Percentiles rank a stretch among this genome's conserved stretches.
Conservation (phyloP, 1,140 invertebrate genomes). For the Drosophila watanabei region DNA sequence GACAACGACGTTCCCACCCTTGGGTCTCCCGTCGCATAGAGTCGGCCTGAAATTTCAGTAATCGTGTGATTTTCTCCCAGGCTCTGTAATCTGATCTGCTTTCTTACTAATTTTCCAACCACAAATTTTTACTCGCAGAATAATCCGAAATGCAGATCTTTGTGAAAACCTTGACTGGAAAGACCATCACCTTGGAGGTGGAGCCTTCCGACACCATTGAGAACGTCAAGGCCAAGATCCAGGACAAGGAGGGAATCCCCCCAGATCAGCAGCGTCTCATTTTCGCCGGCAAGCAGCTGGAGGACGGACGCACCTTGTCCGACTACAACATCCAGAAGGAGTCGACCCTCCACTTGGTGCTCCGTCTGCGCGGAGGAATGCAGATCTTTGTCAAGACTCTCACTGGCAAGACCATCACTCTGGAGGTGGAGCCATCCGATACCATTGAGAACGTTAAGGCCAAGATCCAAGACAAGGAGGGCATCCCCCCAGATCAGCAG, state of each 20-base stretch:
- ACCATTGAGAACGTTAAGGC: too few species aligned
- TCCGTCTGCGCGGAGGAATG: too few species aligned
- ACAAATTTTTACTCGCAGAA: slow-evolving; percentile 47
- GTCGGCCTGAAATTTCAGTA: not conserved
- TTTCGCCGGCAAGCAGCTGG: slow-evolving; percentile 89
- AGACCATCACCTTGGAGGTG: too few species aligned
- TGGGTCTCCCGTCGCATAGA: not conserved
- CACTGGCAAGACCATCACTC: too few species aligned
- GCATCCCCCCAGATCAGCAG: too few species aligned
- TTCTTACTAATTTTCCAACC: slow-evolving; percentile 25
- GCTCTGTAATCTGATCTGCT: slow-evolving; percentile 17
- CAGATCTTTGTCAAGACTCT: too few species aligned
- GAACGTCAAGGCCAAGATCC: slow-evolving; percentile 92
- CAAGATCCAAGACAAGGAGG: too few species aligned
- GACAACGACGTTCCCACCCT: not conserved
- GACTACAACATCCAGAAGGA: slow-evolving; percentile 92
- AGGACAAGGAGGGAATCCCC: slow-evolving; percentile 89
- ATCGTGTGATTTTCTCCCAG: slow-evolving; percentile 18
- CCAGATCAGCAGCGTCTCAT: slow-evolving; percentile 87
- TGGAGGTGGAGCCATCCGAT: too few species aligned
- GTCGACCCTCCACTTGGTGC: too few species aligned
- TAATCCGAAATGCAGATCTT: slow-evolving; percentile 68
- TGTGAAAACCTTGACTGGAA: slow-evolving; percentile 96
- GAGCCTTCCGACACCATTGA: too few species aligned
- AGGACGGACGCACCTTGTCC: too few species aligned